Evolutionary conservation across 2,113 vertebrate genomes (phyloP).

Genomic region (Gobio gobio): DNA sequence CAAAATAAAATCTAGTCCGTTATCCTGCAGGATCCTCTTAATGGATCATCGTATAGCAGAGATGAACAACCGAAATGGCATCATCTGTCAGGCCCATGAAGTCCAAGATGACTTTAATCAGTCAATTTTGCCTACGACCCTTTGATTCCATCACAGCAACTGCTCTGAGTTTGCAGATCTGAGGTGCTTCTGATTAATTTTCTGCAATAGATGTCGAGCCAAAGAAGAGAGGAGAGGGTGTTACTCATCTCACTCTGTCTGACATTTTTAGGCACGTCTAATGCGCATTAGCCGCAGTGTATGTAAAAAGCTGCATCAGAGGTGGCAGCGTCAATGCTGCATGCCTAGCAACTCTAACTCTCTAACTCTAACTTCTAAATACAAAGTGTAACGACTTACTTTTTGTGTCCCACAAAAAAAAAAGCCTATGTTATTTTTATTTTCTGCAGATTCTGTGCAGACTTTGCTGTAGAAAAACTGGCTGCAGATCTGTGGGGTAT

Average conservation of each 20-base stretch:
- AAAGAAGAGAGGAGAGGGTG: conserved; percentile 21
- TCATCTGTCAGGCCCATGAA: neutral
- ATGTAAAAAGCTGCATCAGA: neutral
- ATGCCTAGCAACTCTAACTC: conserved; percentile 3
- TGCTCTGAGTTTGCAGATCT: neutral
- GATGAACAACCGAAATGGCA: neutral
- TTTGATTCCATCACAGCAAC: conserved; percentile 17
- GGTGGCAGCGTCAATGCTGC: neutral
- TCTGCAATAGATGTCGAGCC: neutral
- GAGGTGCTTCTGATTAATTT: conserved; percentile 14
- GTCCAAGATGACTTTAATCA: conserved; percentile 14
- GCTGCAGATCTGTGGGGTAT: neutral
- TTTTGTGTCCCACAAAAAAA: neutral
- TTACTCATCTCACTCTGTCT: conserved; percentile 24
- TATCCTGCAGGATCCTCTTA: neutral
- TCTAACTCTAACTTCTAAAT: too few relatives aligned
- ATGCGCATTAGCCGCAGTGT: neutral
- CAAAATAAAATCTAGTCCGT: neutral
- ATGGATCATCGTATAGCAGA: neutral
- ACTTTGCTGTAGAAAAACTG: neutral
- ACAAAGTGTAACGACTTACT: conserved; percentile 1
- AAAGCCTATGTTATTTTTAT: neutral
- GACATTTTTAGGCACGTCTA: neutral
- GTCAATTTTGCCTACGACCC: neutral
- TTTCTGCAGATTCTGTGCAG: neutral